Evolutionary conservation across 2,113 vertebrate species (phyloP), one percentile per base, ranked within the genome.

Genomic region (Anoplopoma fimbria): DNA sequence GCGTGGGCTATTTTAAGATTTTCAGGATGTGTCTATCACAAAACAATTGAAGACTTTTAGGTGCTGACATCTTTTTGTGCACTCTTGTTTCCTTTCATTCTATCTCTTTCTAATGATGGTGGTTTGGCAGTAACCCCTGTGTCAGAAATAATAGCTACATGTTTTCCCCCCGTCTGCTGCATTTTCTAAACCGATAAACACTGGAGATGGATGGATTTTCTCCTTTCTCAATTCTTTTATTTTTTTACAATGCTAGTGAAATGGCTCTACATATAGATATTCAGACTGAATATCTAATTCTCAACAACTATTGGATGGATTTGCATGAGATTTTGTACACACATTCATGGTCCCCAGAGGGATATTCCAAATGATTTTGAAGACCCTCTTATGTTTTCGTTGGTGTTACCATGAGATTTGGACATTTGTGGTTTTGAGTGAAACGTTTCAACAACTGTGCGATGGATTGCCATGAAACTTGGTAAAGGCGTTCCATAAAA

Each of bases 41-140:
- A 58, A 88, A 62, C 55, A 65, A 40, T 6, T 51, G 27, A 75
- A 78, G 64, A 77, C 42, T 57, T 77, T 75, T 29, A 27, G 40
- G 29, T 0, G 27, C 40, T 34, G 51, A 47, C 31, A 53, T 63
- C 36, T 63, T n/a, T 58, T 42, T 23, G 19, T 33, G 7, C 33
- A 23, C 45, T 23, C n/a, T 49, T 8, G 38, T 71, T 82, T 31
- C 3, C 23, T 45, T 40, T 78, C 36, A 74, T 75, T 31, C 10
- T 34, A 15, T 34, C 65, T 45, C 31, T 57, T 25, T 64, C 10
- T 67, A n/a, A 68, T 53, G n/a, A 55, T 2, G 10, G 23, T 4
- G 38, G 38, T 47, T 77, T 29, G 17, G 36, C 70, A 60, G 51
- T 23, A 33, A 14, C 27, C 29, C 21, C 23, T 6, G 15, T 69